phyloP scores from a whole-genome alignment of 2,797 vertebrate species.

The Myiotriccus ornatus region DNA sequence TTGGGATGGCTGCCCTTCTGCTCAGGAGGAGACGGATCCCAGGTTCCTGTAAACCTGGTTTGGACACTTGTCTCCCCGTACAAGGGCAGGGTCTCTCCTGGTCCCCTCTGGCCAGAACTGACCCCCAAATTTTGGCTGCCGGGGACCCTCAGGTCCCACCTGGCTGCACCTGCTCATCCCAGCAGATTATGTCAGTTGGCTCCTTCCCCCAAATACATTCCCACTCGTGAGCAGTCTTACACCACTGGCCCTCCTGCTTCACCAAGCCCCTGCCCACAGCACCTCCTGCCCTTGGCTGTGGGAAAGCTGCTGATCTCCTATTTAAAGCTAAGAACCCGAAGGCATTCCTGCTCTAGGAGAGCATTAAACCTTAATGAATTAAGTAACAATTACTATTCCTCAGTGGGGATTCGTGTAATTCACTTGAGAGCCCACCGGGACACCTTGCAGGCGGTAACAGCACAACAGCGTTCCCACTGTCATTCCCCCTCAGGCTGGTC shows the following conservation, averaged over 20 bases:
- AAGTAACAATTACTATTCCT: background rate
- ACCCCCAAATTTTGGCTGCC: background rate
- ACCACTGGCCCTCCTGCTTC: rapidly evolving
- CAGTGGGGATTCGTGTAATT: background rate
- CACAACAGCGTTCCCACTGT: rapidly evolving
- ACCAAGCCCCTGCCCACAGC: background rate
- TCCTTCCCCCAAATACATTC: background rate
- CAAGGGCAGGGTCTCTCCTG: background rate
- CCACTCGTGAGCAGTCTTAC: rapidly evolving
- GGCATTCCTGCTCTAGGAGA: background rate
- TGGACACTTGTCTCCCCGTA: background rate
- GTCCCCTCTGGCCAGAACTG: background rate
- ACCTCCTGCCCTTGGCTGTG: background rate
- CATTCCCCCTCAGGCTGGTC: rapidly evolving
- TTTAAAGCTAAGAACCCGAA: background rate
- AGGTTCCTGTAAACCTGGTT: rapidly evolving
- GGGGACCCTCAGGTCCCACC: rapidly evolving
- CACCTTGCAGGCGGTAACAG: background rate
- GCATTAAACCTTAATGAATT: background rate
- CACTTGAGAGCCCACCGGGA: rapidly evolving
- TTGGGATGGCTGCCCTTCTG: background rate
- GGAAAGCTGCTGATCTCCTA: background rate
- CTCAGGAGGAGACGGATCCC: background rate
- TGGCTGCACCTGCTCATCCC: background rate
- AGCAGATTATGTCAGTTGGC: background rate